Evolutionary conservation across 2,797 vertebrate species (phyloP).

Genomic region (Triplophysa bombifrons): DNA sequence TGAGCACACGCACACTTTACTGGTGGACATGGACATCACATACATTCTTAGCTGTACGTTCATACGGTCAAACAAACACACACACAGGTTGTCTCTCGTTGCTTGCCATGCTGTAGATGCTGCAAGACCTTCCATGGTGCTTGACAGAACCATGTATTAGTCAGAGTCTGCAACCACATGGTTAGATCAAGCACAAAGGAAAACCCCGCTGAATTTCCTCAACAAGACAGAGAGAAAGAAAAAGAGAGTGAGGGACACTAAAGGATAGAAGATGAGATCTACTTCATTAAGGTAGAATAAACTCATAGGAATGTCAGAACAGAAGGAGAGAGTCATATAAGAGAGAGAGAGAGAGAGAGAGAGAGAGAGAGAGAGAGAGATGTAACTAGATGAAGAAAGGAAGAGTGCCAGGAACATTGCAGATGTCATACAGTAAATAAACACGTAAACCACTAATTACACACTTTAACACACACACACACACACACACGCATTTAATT

Average conservation of each 20-base stretch:
- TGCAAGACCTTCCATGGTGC: slow-evolving; percentile 99
- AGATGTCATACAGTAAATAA: slow-evolving; percentile 44
- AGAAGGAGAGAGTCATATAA: slow-evolving; percentile 1
- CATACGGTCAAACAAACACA: slow-evolving; percentile 37
- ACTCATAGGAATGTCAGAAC: neutral
- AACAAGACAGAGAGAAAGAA: slow-evolving; percentile 75
- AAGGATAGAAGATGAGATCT: slow-evolving; percentile 49
- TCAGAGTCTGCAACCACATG: slow-evolving; percentile 98
- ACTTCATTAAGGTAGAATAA: slow-evolving; percentile 6
- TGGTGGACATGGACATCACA: neutral
- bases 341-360: slow-evolving; percentile 65
- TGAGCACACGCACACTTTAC: slow-evolving; percentile 36
- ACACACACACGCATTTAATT: neutral
- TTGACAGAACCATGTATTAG: slow-evolving; percentile 99
- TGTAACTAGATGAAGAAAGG: neutral
- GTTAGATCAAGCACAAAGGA: slow-evolving; percentile 99
- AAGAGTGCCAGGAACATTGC: slow-evolving; percentile 47
- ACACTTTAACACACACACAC: slow-evolving; percentile 6
- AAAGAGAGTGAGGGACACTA: slow-evolving; percentile 37
- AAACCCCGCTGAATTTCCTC: slow-evolving; percentile 98
- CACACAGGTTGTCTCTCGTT: slow-evolving; percentile 75
- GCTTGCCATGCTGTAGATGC: slow-evolving; percentile 95
- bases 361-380: slow-evolving; percentile 55
- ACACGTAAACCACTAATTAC: slow-evolving; percentile 10
- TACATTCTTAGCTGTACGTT: slow-evolving; percentile 15